Conservation (phyloP, 2,888 invertebrate species). For the Tricholauxania praeusta region DNA sequence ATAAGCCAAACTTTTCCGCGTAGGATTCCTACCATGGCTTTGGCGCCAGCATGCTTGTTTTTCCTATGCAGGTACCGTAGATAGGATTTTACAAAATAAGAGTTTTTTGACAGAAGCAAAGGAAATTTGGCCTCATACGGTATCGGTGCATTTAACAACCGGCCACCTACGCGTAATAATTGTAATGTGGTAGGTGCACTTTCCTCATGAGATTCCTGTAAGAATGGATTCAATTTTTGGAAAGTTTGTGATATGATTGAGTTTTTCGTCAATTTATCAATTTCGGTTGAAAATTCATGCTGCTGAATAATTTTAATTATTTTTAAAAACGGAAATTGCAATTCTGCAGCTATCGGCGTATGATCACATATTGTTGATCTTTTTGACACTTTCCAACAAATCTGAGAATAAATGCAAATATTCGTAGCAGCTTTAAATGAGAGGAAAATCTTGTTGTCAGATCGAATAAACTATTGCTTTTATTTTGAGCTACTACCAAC, state of each 20-base stretch:
- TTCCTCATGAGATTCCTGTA: conserved; percentile 26
- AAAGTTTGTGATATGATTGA: neutral
- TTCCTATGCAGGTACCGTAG: conserved; percentile 1
- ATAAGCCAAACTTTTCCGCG: conserved; percentile 19
- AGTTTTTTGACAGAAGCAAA: conserved; percentile 19
- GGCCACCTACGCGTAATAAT: conserved; percentile 33
- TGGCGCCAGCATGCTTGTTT: neutral
- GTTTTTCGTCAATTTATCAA: neutral
- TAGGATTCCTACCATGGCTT: conserved; percentile 1
- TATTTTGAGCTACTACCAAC: no score
- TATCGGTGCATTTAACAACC: conserved; percentile 30
- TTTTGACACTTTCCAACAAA: neutral
- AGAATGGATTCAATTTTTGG: conserved; percentile 28
- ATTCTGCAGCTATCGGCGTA: neutral
- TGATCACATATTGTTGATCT: neutral
- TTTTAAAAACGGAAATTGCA: neutral
- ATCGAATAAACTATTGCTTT: no score
- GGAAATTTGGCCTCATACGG: conserved; percentile 36
- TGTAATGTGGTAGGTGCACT: conserved; percentile 17
- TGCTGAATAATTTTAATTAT: neutral
- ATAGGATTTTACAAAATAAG: neutral
- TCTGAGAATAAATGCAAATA: neutral
- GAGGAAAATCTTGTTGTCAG: neutral
- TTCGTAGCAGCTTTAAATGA: neutral
- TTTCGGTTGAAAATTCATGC: neutral